Base-by-base conservation (phyloP, 2,797 vertebrate species). In the Denticeps clupeoides region DNA sequence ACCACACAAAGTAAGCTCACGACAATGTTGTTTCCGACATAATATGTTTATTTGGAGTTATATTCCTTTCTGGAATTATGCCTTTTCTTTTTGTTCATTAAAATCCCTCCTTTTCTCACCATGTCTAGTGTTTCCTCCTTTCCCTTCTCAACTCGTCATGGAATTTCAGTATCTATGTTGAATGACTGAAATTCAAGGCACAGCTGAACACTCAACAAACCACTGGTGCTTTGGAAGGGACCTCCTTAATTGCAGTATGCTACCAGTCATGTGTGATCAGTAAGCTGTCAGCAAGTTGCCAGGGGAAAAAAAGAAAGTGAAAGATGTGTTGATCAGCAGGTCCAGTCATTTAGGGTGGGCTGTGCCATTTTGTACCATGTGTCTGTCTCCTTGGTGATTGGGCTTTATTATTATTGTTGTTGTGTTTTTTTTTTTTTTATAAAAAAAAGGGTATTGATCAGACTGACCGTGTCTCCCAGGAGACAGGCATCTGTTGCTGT, bases 351-450 rank as follows among this genome's bases (percentile, higher is more conserved):
- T 24, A n/a, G 23, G 13, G 37, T 18, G 33, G 32, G 13, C n/a
- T 53, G 16, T 4, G n/a, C 2, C 6, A 50, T 53, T 53, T 55
- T 47, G 19, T 29, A 35, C 45, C 47, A 51, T 49, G 40, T 41
- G 35, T 57, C 46, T 19, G 32, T 62, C 45, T 64, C 35, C 43
- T 53, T 60, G 51, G 53, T 46, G 48, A 69, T 66, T 63, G 62
- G 53, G 21, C 32, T 12, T 10, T 37, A 16, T 19, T 15, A 32
- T 2, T 5, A 2, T n/a, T n/a, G n/a, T n/a, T n/a, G n/a, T n/a
- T n/a, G n/a, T n/a, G n/a, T n/a, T n/a, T n/a, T n/a, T n/a, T n/a
- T n/a, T n/a, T n/a, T n/a, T n/a, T n/a, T n/a, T n/a, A n/a, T n/a
- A 27, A 7, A 26, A 12, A 44, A 15, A 11, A 41, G 53, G 43